A percentile compares a stretch with the other conserved stretches of the same genome.
Conservation (phyloP, 2,888 invertebrate genomes). For the Brenthis hecate region DNA sequence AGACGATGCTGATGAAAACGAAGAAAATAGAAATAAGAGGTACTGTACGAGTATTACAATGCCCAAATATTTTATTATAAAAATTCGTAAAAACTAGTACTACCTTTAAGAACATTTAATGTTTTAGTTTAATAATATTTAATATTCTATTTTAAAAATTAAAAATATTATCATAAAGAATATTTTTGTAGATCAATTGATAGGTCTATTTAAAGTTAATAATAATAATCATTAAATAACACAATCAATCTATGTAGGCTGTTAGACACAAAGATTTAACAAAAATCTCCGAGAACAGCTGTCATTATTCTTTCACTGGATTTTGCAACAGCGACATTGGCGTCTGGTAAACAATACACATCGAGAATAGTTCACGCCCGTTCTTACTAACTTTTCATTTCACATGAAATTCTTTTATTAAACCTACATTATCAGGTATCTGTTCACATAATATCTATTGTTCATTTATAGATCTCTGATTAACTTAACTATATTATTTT, state of each 20-base stretch:
- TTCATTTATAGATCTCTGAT: neutral
- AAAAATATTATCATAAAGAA: too few species aligned
- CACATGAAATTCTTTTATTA: constrained; percentile 62
- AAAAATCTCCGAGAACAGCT: neutral
- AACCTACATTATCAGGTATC: constrained; percentile 22
- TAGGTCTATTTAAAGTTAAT: too few species aligned
- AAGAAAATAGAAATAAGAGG: constrained; percentile 92
- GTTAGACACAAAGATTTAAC: neutral
- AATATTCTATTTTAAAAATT: too few species aligned
- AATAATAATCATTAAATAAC: too few species aligned
- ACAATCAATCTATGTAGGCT: too few species aligned
- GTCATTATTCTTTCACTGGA: constrained; percentile 16
- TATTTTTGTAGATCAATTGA: too few species aligned
- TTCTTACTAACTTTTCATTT: constrained; percentile 63
- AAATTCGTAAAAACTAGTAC: too few species aligned
- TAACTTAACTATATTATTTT: neutral
- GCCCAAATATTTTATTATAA: too few species aligned
- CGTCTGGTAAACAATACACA: constrained; percentile 12
- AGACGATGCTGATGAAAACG: constrained; percentile 86
- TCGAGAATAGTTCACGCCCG: constrained; percentile 45
- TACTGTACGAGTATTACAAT: constrained; percentile 34
- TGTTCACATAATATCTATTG: constrained; percentile 21
- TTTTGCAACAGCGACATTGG: constrained; percentile 45
- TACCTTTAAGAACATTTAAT: too few species aligned
- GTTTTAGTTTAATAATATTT: too few species aligned